A percentile compares a stretch with the other conserved stretches of the same genome.
Conservation (phyloP, 2,888 invertebrate genomes). For the Fabriciana adippe region DNA sequence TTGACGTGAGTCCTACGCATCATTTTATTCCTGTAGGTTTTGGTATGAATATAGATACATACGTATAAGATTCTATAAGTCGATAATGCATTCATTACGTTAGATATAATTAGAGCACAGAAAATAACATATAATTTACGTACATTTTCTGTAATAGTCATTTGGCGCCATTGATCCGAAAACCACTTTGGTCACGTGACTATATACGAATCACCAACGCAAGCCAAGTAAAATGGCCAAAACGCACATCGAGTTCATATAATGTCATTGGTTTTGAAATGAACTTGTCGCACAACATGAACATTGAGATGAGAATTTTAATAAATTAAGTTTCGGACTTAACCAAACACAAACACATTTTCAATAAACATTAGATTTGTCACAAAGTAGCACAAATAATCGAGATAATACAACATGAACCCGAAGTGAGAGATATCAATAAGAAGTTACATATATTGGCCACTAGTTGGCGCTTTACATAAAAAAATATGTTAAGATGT, state of each 20-base stretch:
- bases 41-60: slow-evolving; percentile 45
- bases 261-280: slow-evolving; percentile 78
- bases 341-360: slow-evolving; percentile 69
- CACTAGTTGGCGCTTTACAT: slow-evolving; percentile 69
- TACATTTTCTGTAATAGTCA: slow-evolving; percentile 79
- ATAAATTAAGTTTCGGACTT: slow-evolving; percentile 54
- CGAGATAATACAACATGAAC: slow-evolving; percentile 73
- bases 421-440: slow-evolving; percentile 77
- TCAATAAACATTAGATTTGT: slow-evolving; percentile 63
- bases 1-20: slow-evolving; percentile 80
- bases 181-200: slow-evolving; percentile 81
- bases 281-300: slow-evolving; percentile 70
- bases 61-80: slow-evolving; percentile 46
- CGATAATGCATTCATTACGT: slow-evolving; percentile 49
- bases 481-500: slow-evolving; percentile 38
- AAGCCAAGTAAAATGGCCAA: slow-evolving; percentile 83
- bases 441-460: slow-evolving; percentile 64
- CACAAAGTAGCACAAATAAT: slow-evolving; percentile 71
- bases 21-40: slow-evolving; percentile 54
- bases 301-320: slow-evolving; percentile 68
- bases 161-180: slow-evolving; percentile 83
- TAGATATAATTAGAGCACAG: slow-evolving; percentile 42
- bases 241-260: slow-evolving; percentile 81
- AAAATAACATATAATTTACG: slow-evolving; percentile 59
- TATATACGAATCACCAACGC: slow-evolving; percentile 82